Conservation (phyloP, 2,113 vertebrate genomes). For the Apus apus region DNA sequence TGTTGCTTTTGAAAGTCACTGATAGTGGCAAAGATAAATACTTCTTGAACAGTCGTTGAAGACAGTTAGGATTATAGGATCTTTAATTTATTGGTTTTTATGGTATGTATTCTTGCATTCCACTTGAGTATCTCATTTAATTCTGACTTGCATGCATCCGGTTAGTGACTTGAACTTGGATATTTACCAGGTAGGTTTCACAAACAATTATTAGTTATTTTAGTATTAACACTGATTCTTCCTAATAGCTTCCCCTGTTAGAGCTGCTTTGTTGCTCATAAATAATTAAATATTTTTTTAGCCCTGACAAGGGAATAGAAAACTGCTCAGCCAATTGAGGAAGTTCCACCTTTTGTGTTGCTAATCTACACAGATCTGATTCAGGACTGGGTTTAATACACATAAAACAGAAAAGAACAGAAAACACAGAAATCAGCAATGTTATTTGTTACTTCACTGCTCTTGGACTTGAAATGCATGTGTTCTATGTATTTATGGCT, state of each 20-base stretch:
- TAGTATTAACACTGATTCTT: neutral
- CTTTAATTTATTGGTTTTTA: neutral
- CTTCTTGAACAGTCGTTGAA: neutral
- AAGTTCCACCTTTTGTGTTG: neutral
- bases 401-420: neutral
- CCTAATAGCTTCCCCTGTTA: neutral
- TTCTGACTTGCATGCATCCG: neutral
- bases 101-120: neutral
- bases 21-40: neutral
- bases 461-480: neutral
- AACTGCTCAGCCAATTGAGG: neutral
- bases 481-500: neutral
- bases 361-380: neutral
- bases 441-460: neutral
- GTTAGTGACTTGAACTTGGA: neutral
- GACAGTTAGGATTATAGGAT: neutral
- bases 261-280: neutral
- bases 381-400: neutral
- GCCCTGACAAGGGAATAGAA: neutral
- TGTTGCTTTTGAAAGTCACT: neutral
- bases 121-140: rapidly evolving
- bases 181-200: neutral
- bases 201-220: neutral
- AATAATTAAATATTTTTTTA: neutral
- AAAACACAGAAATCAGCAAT: neutral